phyloP scores from a whole-genome alignment of 2,888 invertebrate species.

The Steinernema hermaphroditum region DNA sequence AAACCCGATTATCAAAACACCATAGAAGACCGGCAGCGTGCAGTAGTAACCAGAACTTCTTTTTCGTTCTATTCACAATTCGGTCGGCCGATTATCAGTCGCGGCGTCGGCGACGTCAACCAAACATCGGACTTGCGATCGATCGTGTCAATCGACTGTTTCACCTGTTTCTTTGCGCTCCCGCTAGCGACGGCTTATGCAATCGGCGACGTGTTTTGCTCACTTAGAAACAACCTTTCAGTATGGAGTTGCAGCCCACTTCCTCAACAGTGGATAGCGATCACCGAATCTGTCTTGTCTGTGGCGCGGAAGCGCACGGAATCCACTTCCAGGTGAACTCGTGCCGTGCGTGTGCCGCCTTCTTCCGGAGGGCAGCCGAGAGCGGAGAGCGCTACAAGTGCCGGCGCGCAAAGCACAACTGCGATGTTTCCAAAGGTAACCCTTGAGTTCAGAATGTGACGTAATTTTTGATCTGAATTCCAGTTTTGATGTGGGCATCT shows the following conservation, averaged over 20 bases:
- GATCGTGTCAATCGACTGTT: neutral
- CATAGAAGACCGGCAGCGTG: no score
- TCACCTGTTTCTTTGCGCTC: neutral
- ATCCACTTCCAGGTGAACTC: constrained; percentile 36
- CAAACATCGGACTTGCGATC: constrained; percentile 7
- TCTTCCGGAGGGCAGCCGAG: constrained; percentile 29
- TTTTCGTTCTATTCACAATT: neutral
- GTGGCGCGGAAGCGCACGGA: constrained; percentile 33
- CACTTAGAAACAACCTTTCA: neutral
- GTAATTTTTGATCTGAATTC: neutral
- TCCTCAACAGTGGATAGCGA: neutral
- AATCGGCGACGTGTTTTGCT: neutral
- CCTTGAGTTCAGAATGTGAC: constrained; percentile 8
- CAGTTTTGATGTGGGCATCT: no score
- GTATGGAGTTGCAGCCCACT: neutral
- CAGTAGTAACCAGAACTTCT: no score
- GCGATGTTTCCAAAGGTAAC: constrained; percentile 35
- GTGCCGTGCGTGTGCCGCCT: constrained; percentile 35
- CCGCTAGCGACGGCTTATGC: no score
- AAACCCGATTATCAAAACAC: no score
- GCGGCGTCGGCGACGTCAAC: no score
- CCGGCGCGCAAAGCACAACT: constrained; percentile 27
- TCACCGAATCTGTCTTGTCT: constrained; percentile 24
- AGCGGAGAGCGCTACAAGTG: constrained; percentile 30
- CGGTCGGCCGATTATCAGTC: neutral